Evolutionary conservation across 1,140 invertebrate genomes (phyloP), one percentile per base, ranked within the genome.

Genomic region (Diorhabda sublineata): DNA sequence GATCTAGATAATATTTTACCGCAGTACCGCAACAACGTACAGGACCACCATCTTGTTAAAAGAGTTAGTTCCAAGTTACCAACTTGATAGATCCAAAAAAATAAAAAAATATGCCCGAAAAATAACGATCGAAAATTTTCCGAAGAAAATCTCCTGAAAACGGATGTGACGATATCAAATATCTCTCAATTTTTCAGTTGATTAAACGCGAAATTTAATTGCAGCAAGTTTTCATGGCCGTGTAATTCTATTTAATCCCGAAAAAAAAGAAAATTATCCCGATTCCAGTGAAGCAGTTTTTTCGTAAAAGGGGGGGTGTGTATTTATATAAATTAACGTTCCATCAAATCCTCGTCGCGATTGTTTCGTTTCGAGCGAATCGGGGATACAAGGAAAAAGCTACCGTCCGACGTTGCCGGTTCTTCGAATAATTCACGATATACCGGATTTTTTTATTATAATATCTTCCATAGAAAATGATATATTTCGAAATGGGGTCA

Each of bases 211-310:
- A 70, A 68, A 76, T 73, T 72, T 71, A 73, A 75, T 76, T 75
- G 71, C 66, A 75, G 67, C 73, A 76, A 75, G 75, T 76, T 75
- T 76, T 72, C 73, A 76, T 76, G 75, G 74, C 69, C n/a, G 71
- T 69, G 72, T 76, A 75, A 75, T 73, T 73, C 67, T 56, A 59
- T 76, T 76, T 73, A 26, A 63, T 70, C 56, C 60, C 58, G 47
- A 47, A 64, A 26, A 64, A 26, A 26, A 52, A 42, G 7, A 42
- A 61, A 71, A 69, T 65, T 58, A 56, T 45, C 42, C 43, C 26
- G 57, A 45, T 60, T 52, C 41, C 26, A 42, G 63, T 41, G 63
- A n/a, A 8, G 63, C 45, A 42, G 63, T 47, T 45, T 44, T 63
- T 9, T n/a, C 11, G 61, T 44, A 26, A 26, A 26, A 26, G 26